A percentile compares a stretch with the other conserved stretches of the same genome.
These are phyloP conservation scores for Coilia nasus DNA, from an alignment of 2,797 vertebrate species.

Conservation along the genomic window DNA sequence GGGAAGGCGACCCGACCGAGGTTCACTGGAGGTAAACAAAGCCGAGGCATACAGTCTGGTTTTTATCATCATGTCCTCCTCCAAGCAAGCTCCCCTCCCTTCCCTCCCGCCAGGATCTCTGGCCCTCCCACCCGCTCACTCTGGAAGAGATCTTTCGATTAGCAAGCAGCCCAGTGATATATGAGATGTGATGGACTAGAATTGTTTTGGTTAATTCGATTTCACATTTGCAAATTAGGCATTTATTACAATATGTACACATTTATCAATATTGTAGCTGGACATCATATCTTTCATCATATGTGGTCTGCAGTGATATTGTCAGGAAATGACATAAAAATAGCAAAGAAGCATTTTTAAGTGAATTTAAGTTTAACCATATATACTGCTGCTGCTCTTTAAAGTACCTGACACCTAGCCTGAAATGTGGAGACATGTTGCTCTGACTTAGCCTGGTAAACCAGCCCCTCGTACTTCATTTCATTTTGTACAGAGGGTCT, in stretches of 20 bases:
- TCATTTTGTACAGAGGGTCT: too few species aligned
- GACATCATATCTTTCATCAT: too few species aligned
- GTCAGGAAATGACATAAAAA: too few species aligned
- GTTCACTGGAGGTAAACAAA: not conserved
- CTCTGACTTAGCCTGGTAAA: too few species aligned
- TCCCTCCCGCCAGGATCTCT: not conserved
- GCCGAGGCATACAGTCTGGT: not conserved
- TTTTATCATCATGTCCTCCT: not conserved
- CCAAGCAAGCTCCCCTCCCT: too few species aligned
- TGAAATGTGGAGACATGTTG: not conserved
- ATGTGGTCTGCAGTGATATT: too few species aligned
- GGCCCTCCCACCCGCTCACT: not conserved
- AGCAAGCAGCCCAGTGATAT: not conserved
- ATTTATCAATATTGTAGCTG: too few species aligned
- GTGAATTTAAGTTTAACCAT: not conserved
- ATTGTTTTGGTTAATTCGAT: not conserved
- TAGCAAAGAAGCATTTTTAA: not conserved
- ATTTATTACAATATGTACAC: too few species aligned
- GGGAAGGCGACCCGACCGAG: not conserved
- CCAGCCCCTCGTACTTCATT: too few species aligned
- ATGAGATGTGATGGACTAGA: not conserved
- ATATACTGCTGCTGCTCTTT: not conserved
- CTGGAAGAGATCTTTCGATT: constrained; percentile 7
- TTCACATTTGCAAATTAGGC: too few species aligned
- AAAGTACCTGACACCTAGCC: not conserved